Base-by-base conservation (phyloP, 2,113 vertebrate species). In the Mungos mungo region DNA sequence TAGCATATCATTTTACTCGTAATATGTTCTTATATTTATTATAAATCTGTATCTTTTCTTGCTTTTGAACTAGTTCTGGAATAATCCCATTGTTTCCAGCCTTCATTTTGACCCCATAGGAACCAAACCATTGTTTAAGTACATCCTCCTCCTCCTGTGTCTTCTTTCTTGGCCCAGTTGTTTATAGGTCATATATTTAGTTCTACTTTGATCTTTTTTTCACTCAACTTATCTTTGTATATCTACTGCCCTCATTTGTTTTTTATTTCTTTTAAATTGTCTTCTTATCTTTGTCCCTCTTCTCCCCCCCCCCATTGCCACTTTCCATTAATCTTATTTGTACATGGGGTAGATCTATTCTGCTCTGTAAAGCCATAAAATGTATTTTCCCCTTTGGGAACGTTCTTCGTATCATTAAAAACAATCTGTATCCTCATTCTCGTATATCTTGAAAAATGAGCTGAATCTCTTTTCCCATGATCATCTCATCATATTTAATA, bases 361-460 rank as follows among this genome's bases (percentile, higher is more conserved):
- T 97, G 68, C 60, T 77, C 27, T 95, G 9, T 77, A 69, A 74
- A 90, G n/a, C 5, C 18, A 90, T 95, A 92, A 90, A 25, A 87
- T 96, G 82, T 66, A 76, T 96, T 90, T 93, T 97, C 52, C 63
- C 89, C 85, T 54, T 69, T 97, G 77, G 83, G 66, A 85, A 86
- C 38, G 57, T 96, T 92, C 79, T 96, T 87, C 74, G 57, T 68
- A 69, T 95, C 81, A 63, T 85, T 97, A 88, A 84, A 96, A 88
- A 95, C n/a, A 95, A 90, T 85, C 80, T 68, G 35, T 90, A 74
- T 63, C 45, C 35, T 94, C 66, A 79, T 85, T 81, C 33, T 92
- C 52, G 88, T 87, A 29, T 74, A 69, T 88, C 82, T 95, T 97
- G 45, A 97, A 95, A 98, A 96, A 93, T 92, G 82, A 96, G 66